These are phyloP conservation scores for Sinocyclocheilus rhinocerous DNA, from an alignment of 2,113 vertebrate species.

Conservation along the genomic window DNA sequence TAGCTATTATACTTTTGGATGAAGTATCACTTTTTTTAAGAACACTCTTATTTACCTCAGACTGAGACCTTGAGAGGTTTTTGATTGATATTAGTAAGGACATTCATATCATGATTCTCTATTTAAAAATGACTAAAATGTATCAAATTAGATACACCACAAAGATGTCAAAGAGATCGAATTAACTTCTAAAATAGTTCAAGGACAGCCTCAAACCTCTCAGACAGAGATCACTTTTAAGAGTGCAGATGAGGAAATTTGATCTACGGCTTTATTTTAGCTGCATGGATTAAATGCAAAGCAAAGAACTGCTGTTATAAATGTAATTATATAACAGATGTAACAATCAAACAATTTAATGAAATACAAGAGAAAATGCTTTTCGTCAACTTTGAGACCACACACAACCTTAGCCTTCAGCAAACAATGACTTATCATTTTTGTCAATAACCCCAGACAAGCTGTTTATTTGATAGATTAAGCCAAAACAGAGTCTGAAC, in stretches of 20 bases:
- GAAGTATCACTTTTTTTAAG: not conserved
- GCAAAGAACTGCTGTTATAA: too few relatives aligned
- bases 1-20: not conserved
- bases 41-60: not conserved
- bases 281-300: too few relatives aligned
- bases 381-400: not conserved
- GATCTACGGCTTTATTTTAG: too few relatives aligned
- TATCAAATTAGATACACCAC: not conserved
- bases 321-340: too few relatives aligned
- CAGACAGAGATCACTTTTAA: not conserved
- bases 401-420: not conserved
- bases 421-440: not conserved
- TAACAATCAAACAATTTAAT: not conserved
- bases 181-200: not conserved
- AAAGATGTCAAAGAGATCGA: not conserved
- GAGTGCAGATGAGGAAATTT: conserved; percentile 3
- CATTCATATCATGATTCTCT: not conserved
- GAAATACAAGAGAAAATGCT: not conserved
- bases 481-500: not conserved
- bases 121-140: not conserved
- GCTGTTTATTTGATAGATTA: conserved; percentile 24
- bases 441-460: not conserved
- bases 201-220: conserved; percentile 7
- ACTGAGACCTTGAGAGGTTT: not conserved
- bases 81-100: not conserved